phyloP scores from a whole-genome alignment of 2,113 vertebrate genomes.

The Capra hircus region DNA sequence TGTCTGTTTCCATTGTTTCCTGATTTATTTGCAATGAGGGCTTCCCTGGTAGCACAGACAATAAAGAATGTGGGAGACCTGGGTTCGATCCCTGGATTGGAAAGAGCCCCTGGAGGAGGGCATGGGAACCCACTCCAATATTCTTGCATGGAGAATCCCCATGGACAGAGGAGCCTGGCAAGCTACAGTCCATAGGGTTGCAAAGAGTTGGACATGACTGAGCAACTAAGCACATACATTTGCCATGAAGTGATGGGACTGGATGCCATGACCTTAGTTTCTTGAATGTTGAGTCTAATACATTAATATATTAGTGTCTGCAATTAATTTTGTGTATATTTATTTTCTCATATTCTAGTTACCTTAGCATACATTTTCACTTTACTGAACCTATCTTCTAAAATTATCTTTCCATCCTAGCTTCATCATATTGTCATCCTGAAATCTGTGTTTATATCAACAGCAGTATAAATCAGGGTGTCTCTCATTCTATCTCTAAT shows the following conservation, averaged over 20 bases:
- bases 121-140: background rate
- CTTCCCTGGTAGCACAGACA: background rate
- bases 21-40: background rate
- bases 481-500: background rate
- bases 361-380: background rate
- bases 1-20: background rate
- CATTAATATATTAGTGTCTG: background rate
- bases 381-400: background rate
- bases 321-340: background rate
- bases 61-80: fast-evolving
- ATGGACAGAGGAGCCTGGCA: background rate
- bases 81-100: background rate
- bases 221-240: background rate
- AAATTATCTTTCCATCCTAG: background rate
- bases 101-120: background rate
- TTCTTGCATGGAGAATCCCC: background rate
- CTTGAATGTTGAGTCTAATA: background rate
- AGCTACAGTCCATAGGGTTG: background rate
- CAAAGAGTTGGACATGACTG: background rate
- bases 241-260: background rate
- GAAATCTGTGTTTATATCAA: background rate
- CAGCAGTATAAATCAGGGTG: background rate
- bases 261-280: background rate
- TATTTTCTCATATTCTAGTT: background rate
- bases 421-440: background rate